Evolutionary conservation across 2,113 vertebrate species (phyloP), one percentile per base, ranked within the genome.

Genomic region (Oreochromis spilurus): DNA sequence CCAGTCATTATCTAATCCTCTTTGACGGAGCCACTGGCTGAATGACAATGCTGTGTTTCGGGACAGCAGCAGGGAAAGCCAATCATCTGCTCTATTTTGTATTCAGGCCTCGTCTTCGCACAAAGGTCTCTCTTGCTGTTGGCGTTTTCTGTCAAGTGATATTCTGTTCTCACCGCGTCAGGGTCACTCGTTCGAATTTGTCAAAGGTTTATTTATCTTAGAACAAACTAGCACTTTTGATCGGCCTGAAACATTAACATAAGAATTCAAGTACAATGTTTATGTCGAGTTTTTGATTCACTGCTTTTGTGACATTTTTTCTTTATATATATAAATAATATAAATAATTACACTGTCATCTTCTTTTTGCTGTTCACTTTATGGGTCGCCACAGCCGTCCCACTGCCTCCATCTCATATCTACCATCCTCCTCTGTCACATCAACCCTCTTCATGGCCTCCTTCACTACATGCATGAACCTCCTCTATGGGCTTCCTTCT

Each of bases 31-130:
- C 65, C 67, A 57, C 57, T 85, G 82, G 83, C 65, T 84, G 83
- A 84, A 72, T 86, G 89, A 83, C 85, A 85, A 58, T 82, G 83
- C 53, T 13, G 52, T 79, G 43, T 82, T 81, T 79, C 1, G 9
- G 86, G 65, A 80, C 70, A 60, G 43, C 70, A 85, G 57, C 87
- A 91, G 67, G 2, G n/a, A 87, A 34, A 87, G 48, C 45, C 36
- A 87, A 75, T 85, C 80, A 65, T 65, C 81, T 8, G 5, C 79
- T 78, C 86, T 57, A 48, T 38, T 91, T 87, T 89, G 86, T 84
- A 91, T 88, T 88, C 88, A 62, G 50, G 82, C 54, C 82, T 83
- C 80, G 21, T 88, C 81, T 58, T 84, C 26, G 29, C 84, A 87
- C 86, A 48, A 21, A 81, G 84, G 79, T 85, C 24, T 86, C 57